Evolutionary conservation across 2,113 vertebrate species (phyloP), one percentile per base, ranked within the genome.

Genomic region (Aphyosemion australe): DNA sequence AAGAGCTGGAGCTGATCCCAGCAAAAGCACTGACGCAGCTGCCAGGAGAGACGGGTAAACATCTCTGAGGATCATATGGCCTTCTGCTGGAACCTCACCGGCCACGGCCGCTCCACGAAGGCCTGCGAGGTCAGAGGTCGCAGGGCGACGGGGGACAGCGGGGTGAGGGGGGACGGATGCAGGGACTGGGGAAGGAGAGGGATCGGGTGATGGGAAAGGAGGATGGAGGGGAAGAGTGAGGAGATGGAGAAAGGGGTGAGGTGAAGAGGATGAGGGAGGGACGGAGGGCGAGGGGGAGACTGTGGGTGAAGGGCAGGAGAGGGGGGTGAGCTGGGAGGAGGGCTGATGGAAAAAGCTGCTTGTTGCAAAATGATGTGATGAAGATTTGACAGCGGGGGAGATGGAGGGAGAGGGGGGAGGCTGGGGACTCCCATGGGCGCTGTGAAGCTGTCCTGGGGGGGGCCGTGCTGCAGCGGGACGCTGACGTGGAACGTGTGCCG

Each of bases 331-430:
- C 57, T 48, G 58, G 86, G 91, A 84, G 52, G 69, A 8, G 79
- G 66, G n/a, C 84, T 50, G 55, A 93, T 63, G 0, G 95, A 94
- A 42, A 95, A 64, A n/a, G 93, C 88, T 20, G 94, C 89, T 52
- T 84, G 94, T 31, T 96, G 96, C 63, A 98, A 82, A 65, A 99
- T 84, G 0, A 94, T 90, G 48, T 95, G 95, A 72, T 94, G 94
- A 62, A 97, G 89, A 61, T 91, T 91, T 26, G 94, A 90, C 53
- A 96, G 80, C 5, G 95, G 86, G 5, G 76, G 64, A 19, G 89
- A 66, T 0, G 74, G 63, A 8, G 68, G 65, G 1, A 85, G 79
- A 52, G 77, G 74, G 20, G 78, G 61, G 50, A 84, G 64, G 63
- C 18, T 65, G 0, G 70, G 76, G 65, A 83, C 72, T 12, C 77